Evolutionary conservation across 1,140 invertebrate species (phyloP), one percentile per base, ranked within the genome.

Genomic region (Battus philenor): DNA sequence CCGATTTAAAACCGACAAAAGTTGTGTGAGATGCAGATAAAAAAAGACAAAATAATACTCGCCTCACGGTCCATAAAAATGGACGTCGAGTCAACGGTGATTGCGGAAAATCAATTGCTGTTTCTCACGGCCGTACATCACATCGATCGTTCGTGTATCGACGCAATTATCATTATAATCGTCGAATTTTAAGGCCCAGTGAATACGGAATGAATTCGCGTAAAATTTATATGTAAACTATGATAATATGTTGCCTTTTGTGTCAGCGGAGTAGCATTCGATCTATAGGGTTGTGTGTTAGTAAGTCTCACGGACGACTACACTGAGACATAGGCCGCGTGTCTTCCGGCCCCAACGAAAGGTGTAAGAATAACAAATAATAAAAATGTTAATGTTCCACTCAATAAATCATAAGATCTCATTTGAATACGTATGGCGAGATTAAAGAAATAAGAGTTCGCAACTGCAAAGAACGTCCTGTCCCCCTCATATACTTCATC

Each of bases 301-400:
- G 60, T 47, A 47, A 75, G 64, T 84, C 81, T 82, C 81, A 85
- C 81, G 81, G 76, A 48, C 70, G 74, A 85, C 54, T 76, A 74
- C 64, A 64, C 75, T 73, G 73, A 85, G 81, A 83, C 81, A 75
- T 49, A 76, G 64, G 77, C 76, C 81, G 72, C 81, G 79, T 81
- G 81, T 68, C 79, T 83, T 80, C 81, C 77, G 65, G 75, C 79
- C 78, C 78, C 64, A 72, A 59, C 64, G 60, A 84, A 82, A 84
- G 73, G 82, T 81, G 84, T 85, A 84, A 86, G 79, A 87, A 87
- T 87, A 87, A 87, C 86, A 86, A 86, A 87, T 87, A 87, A 86
- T 87, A 87, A 87, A 87, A 86, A 87, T 87, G 85, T 71, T 77
- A 87, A 87, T 87, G 82, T 86, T 86, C 85, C 85, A 86, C 86